Evolutionary conservation across 1,140 invertebrate genomes (phyloP), one percentile per base, ranked within the genome.

Genomic region (Dufourea novaeangliae): DNA sequence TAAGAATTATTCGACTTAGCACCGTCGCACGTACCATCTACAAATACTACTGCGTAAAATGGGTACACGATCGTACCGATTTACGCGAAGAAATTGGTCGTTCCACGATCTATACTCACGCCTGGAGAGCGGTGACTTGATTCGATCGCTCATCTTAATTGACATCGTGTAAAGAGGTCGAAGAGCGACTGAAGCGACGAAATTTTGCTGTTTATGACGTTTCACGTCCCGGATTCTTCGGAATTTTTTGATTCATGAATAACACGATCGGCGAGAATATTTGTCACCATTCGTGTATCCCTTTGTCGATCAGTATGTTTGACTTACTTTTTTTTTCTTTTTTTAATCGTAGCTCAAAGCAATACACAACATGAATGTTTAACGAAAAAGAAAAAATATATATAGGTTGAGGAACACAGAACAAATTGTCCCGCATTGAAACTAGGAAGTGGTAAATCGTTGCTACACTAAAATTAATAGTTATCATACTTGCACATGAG

Each of bases 1-100:
- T 89, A 91, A 88, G 84, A 86, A 87, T 88, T 77, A 84, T 88
- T 87, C 87, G 83, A 88, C 85, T 87, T 88, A 88, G 86, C 88
- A 90, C 86, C 88, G 85, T 88, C 88, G 81, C 86, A 86, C 78
- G 82, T 86, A 82, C 79, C 79, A 79, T 79, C 73, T 87, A 83
- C 68, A 85, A 67, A 82, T 83, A 81, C 77, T 66, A 52, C 72
- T 41, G 76, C 76, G 39, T 41, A 61, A 69, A n/a, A 22, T 41
- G 22, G 44, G 56, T 39, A 37, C 20, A 37, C 20, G 22, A 11
- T 17, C 25, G 34, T 44, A 66, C 70, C 67, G 27, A 14, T 73
- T 78, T 56, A 22, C 32, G 34, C n/a, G 59, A 74, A 8, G 44
- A 52, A 44, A 52, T 52, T 73, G 22, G 39, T 22, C 0, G 17